Conservation (phyloP, 2,888 invertebrate species). For the Polymixis flavicincta region DNA sequence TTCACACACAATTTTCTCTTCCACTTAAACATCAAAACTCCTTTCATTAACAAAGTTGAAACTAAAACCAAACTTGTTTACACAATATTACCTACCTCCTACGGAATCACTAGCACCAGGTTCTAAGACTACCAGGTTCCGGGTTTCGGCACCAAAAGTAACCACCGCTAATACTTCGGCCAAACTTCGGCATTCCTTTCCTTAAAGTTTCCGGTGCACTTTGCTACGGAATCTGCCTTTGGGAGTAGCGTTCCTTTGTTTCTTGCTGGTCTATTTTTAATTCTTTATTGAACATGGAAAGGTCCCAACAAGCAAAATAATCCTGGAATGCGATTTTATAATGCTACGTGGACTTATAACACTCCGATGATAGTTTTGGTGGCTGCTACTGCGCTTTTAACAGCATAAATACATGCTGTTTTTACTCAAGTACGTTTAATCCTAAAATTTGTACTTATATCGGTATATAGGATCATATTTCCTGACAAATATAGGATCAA, state of each 20-base stretch:
- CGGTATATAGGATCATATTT: no score
- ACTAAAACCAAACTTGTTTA: constrained; percentile 45
- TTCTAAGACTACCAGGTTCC: constrained; percentile 10
- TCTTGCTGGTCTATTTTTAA: constrained; percentile 40
- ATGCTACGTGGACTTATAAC: no score
- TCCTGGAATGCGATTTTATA: no score
- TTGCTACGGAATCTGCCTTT: constrained; percentile 56
- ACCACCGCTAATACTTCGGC: constrained; percentile 55
- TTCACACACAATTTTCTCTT: not conserved
- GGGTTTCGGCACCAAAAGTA: constrained; percentile 32
- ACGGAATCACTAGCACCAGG: constrained; percentile 14
- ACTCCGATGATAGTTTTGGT: no score
- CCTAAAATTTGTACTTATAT: no score
- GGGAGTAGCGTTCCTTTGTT: constrained; percentile 53
- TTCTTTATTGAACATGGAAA: constrained; percentile 50
- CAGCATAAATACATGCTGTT: no score
- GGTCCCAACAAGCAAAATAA: no score
- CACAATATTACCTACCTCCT: constrained; percentile 41
- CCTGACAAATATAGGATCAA: no score
- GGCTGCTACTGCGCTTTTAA: no score
- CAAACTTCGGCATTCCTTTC: constrained; percentile 62
- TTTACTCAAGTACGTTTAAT: no score
- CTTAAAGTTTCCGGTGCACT: constrained; percentile 61
- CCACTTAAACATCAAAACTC: constrained; percentile 24
- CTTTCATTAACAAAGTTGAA: constrained; percentile 46